Percentiles rank a stretch among this genome's conserved stretches.
phyloP scores from a whole-genome alignment of 1,140 invertebrate species.

The Whitmania pigra region DNA sequence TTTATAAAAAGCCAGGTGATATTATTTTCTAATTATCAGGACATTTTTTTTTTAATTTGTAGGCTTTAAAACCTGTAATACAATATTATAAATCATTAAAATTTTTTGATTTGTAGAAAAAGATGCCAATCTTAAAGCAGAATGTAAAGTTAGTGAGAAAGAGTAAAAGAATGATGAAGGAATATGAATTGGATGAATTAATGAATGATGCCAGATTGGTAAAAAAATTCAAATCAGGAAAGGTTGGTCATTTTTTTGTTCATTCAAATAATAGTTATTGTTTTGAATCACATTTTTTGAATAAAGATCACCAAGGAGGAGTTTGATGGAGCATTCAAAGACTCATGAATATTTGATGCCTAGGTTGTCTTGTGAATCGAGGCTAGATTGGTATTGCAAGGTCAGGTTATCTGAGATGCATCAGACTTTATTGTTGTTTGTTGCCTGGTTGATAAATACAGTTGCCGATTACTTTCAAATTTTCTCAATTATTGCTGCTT shows the following conservation, averaged over 20 bases:
- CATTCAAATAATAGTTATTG: neutral
- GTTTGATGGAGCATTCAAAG: slow-evolving; percentile 26
- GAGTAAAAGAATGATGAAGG: slow-evolving; percentile 45
- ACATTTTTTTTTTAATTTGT: neutral
- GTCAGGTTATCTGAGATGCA: too few species aligned
- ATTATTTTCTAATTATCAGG: neutral
- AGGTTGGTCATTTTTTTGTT: slow-evolving; percentile 40
- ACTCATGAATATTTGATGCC: neutral
- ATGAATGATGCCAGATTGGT: slow-evolving; percentile 66
- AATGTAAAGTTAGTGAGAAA: slow-evolving; percentile 68
- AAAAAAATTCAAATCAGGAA: slow-evolving; percentile 77
- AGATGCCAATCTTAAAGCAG: slow-evolving; percentile 43
- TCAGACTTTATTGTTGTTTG: too few species aligned
- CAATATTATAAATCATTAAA: neutral
- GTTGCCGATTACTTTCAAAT: too few species aligned
- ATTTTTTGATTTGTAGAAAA: slow-evolving; percentile 14
- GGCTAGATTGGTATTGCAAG: too few species aligned
- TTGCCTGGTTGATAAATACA: too few species aligned
- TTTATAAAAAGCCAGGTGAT: neutral
- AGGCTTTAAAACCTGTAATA: neutral
- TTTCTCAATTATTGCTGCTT: too few species aligned
- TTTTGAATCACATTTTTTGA: neutral
- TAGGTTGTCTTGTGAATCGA: too few species aligned
- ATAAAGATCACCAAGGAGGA: slow-evolving; percentile 30
- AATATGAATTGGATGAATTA: slow-evolving; percentile 65